Evolutionary conservation across 1,140 invertebrate genomes (phyloP).

Genomic region (Bombus balteatus): DNA sequence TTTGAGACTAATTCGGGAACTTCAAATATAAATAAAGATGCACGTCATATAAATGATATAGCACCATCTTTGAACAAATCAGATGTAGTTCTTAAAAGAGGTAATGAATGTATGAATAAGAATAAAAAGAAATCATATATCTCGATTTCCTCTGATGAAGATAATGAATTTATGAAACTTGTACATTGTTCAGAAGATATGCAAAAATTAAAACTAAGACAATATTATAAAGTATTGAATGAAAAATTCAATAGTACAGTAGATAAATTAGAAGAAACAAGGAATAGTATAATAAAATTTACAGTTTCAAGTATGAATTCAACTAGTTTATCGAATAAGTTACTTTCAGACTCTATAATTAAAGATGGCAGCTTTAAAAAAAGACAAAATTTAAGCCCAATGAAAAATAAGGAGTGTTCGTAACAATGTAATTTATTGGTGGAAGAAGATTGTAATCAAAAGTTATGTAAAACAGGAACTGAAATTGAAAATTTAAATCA

Average conservation of each 20-base stretch:
- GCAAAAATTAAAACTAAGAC: neutral
- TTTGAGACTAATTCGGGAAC: neutral
- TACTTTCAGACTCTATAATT: neutral
- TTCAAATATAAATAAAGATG: neutral
- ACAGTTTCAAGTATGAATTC: neutral
- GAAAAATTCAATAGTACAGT: neutral
- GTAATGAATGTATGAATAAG: neutral
- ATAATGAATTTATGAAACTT: slow-evolving; percentile 3
- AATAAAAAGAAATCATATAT: neutral
- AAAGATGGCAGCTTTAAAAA: neutral
- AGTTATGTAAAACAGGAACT: neutral
- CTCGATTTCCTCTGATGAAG: neutral
- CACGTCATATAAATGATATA: neutral
- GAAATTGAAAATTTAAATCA: neutral
- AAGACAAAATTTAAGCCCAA: neutral
- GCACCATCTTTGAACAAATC: too few species aligned
- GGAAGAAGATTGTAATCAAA: too few species aligned
- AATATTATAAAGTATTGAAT: neutral
- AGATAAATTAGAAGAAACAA: neutral
- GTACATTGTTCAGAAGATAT: neutral
- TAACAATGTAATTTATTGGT: neutral
- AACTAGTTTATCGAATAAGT: neutral
- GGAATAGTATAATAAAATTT: neutral
- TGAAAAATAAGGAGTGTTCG: neutral
- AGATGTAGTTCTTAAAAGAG: neutral